Conservation (phyloP, 2,797 vertebrate species). For the Euthynnus affinis region DNA sequence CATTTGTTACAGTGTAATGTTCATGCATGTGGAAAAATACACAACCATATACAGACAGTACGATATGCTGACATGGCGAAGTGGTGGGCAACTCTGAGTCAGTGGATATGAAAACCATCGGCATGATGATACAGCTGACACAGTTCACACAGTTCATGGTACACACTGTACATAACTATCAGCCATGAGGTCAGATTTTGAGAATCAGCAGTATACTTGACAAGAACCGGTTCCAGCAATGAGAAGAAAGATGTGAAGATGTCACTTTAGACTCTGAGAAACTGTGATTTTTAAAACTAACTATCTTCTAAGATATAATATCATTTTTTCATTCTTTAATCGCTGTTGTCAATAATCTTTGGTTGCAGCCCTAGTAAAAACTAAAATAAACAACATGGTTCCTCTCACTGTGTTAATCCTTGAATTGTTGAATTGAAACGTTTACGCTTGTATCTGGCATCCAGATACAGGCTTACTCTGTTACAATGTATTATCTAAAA, state of each 20-base stretch:
- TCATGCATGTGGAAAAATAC: conserved; percentile 4
- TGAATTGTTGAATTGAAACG: too few species aligned
- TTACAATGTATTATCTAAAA: not conserved
- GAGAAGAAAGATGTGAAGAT: too few species aligned
- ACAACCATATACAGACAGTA: conserved; percentile 8
- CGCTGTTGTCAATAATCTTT: too few species aligned
- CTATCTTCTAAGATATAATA: too few species aligned
- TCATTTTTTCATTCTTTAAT: too few species aligned
- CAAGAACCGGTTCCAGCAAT: too few species aligned
- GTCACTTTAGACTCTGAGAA: too few species aligned
- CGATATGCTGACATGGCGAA: conserved; percentile 43
- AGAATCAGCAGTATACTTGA: not conserved
- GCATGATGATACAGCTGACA: conserved; percentile 49
- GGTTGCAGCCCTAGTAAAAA: too few species aligned
- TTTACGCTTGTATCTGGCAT: too few species aligned
- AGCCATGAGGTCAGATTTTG: conserved; percentile 7
- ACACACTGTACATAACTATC: conserved; percentile 7
- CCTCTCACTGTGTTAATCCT: too few species aligned
- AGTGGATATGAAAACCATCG: conserved; percentile 41
- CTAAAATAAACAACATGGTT: too few species aligned
- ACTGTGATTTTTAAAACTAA: too few species aligned
- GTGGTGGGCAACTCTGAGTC: conserved; percentile 43
- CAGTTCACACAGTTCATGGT: conserved; percentile 36
- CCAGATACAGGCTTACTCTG: not conserved
- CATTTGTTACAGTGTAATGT: conserved; percentile 16